Base-by-base conservation (phyloP, 1,140 invertebrate genomes). In the Saccostrea cuccullata region DNA sequence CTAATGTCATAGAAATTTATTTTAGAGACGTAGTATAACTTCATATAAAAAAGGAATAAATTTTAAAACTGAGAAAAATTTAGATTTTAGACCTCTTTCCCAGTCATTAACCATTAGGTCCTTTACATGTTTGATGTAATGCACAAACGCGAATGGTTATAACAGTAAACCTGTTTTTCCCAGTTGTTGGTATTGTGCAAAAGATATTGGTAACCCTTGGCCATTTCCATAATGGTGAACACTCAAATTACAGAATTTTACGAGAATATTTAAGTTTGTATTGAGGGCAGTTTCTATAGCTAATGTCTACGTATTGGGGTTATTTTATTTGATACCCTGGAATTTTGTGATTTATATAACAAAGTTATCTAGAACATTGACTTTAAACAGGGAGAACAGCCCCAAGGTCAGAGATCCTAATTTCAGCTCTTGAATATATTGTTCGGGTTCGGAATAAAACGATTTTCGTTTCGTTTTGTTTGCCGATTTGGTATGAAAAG, bases 281-380 rank as follows among this genome's bases (percentile, higher is more conserved):
- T 6, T 77, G 12, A 11, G 70, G 70, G 3, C 23, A 77, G 12
- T 13, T 36, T 23, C 23, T 77, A 77, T 26, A 26, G 5, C 30
- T 30, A n/a, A n/a, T 36, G 9, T 36, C 23, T 36, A 26, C 30
- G 30, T 36, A 2, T 36, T 26, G 70, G 70, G 30, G 26, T 77
- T 30, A 15, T 77, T 77, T 77, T 77, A 77, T 77, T 77, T 26
- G 2, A 36, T 77, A 77, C 70, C 70, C 70, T 30, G 70, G 70
- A 26, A 77, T 77, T 77, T 77, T 77, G 70, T 77, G 23, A 77
- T 26, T 77, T 77, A 77, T 77, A 30, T 77, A 77, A 77, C 70
- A 26, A 36, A 11, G 70, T 77, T 77, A 77, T 77, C 70, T 77
- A 77, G 70, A 77, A 17, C 70, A 77, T 77, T 77, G 70, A 77